Percentiles rank a stretch among this genome's conserved stretches.
These are phyloP conservation scores for Eriosoma lanigerum DNA, from an alignment of 1,140 invertebrate species.

Conservation along the genomic window DNA sequence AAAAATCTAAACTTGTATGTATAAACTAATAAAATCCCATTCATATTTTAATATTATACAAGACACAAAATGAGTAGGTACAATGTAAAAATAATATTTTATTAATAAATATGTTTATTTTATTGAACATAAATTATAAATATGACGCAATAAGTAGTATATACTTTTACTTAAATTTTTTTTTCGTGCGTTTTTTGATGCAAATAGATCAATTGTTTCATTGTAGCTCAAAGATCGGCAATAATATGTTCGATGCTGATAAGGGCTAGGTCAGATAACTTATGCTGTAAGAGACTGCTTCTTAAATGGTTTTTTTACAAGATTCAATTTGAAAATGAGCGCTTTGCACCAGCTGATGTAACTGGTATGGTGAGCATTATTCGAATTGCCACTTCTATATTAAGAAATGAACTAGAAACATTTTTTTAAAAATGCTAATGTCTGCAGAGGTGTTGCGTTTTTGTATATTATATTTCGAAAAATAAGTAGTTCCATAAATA, in stretches of 20 bases:
- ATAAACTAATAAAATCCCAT: too few relatives aligned
- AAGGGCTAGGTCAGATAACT: slow-evolving; percentile 1
- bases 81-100: too few relatives aligned
- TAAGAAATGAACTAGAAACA: slow-evolving; percentile 2
- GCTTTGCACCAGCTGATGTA: background rate
- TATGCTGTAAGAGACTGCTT: slow-evolving; percentile 10
- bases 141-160: too few relatives aligned
- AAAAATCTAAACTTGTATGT: too few relatives aligned
- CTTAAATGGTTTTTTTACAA: slow-evolving; percentile 1
- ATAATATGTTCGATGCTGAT: too few relatives aligned
- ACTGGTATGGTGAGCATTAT: slow-evolving; percentile 19
- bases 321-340: background rate
- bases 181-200: background rate
- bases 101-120: too few relatives aligned
- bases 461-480: background rate
- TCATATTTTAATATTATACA: too few relatives aligned
- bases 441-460: background rate
- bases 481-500: slow-evolving; percentile 9
- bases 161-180: background rate
- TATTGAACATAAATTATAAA: too few relatives aligned
- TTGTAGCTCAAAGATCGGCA: too few relatives aligned
- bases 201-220: background rate
- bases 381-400: background rate
- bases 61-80: too few relatives aligned
- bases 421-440: slow-evolving; percentile 9